Conservation (phyloP, 2,888 invertebrate genomes). For the Melieria omissa region DNA sequence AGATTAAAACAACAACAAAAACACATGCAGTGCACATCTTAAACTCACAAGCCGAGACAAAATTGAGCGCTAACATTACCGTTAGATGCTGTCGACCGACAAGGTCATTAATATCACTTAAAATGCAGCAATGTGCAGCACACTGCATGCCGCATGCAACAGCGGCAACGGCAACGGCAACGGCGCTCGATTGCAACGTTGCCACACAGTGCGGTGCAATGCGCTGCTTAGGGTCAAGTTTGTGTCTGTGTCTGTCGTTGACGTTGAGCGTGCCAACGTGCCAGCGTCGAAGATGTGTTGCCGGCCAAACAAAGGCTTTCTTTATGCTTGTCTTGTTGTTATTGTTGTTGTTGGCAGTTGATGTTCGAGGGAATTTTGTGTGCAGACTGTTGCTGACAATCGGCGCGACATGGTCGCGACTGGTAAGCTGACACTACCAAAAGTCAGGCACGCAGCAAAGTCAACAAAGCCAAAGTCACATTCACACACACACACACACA, state of each 20-base stretch:
- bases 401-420: background rate
- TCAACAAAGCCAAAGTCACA: background rate
- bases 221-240: too few species aligned
- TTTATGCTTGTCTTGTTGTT: constrained; percentile 51
- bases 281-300: too few species aligned
- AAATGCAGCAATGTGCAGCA: constrained; percentile 29
- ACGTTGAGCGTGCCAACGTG: too few species aligned
- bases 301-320: too few species aligned
- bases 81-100: constrained; percentile 28
- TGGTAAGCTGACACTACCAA: constrained; percentile 1
- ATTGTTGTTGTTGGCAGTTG: constrained; percentile 40
- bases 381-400: background rate
- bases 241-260: too few species aligned
- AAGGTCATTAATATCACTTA: constrained; percentile 40
- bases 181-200: too few species aligned
- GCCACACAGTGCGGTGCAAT: too few species aligned
- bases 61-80: background rate
- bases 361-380: background rate
- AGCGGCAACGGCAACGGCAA: too few species aligned
- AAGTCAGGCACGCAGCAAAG: constrained; percentile 1
- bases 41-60: too few species aligned
- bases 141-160: constrained; percentile 29
- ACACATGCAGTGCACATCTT: background rate
- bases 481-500: background rate
- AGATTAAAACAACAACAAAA: background rate